phyloP scores from a whole-genome alignment of 2,113 vertebrate species.

The Gnathonemus longibarbis region DNA sequence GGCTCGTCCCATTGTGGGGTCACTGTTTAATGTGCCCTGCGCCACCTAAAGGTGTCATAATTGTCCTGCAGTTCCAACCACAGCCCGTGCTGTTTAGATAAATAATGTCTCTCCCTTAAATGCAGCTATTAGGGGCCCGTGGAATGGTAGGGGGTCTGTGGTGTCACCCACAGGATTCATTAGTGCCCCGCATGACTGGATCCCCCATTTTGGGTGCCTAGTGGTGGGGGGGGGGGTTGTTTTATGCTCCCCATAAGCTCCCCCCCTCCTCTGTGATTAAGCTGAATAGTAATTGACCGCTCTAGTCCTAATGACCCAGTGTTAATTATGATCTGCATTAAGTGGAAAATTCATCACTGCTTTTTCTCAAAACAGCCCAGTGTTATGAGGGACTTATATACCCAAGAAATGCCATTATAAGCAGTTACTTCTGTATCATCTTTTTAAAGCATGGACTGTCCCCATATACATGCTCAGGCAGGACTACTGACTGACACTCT shows the following conservation, averaged over 20 bases:
- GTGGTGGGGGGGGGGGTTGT: neutral
- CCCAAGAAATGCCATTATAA: neutral
- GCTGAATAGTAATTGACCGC: neutral
- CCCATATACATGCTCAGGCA: neutral
- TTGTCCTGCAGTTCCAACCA: slow-evolving; percentile 24
- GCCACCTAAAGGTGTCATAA: slow-evolving; percentile 34
- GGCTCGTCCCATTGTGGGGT: slow-evolving; percentile 3
- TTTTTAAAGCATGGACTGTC: neutral
- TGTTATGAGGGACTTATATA: neutral
- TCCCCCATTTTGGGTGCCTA: neutral
- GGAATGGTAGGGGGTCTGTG: slow-evolving; percentile 18
- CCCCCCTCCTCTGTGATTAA: neutral
- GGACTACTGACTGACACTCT: neutral
- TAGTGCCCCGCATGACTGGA: neutral
- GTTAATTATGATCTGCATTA: neutral
- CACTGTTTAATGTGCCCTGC: slow-evolving; percentile 15
- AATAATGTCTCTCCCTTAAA: slow-evolving; percentile 22
- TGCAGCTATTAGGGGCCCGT: slow-evolving; percentile 29
- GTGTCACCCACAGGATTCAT: slow-evolving; percentile 6
- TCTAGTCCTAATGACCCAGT: neutral
- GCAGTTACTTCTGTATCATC: neutral
- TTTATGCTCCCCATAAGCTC: neutral
- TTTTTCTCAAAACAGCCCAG: neutral
- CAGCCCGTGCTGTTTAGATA: slow-evolving; percentile 26
- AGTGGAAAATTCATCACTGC: neutral